Percentiles rank a stretch among this genome's conserved stretches.
These are phyloP conservation scores for Phoeniculus purpureus DNA, from an alignment of 2,797 vertebrate genomes.

Conservation along the genomic window DNA sequence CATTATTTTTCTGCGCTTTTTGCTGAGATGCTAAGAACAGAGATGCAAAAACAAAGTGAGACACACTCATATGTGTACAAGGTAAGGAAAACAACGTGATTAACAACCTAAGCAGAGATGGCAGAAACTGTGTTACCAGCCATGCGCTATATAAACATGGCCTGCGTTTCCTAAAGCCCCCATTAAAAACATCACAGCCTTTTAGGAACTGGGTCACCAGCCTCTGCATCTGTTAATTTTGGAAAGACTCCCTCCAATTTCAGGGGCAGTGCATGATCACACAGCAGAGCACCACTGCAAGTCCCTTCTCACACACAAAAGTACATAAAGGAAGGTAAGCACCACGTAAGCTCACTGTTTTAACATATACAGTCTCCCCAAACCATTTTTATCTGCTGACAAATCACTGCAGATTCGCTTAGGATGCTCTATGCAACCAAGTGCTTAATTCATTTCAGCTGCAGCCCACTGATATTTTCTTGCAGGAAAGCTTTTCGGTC, in stretches of 20 bases:
- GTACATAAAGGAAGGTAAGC: not conserved
- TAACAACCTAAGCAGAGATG: not conserved
- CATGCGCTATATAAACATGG: fast-evolving
- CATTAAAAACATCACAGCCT: not conserved
- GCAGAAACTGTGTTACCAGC: not conserved
- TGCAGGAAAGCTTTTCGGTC: not conserved
- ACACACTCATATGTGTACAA: not conserved
- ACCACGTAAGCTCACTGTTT: not conserved
- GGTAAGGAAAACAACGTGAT: not conserved
- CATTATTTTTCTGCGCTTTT: not conserved
- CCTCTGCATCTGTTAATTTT: not conserved
- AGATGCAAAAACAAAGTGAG: not conserved
- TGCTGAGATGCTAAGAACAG: not conserved
- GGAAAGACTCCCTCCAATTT: not conserved
- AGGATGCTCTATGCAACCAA: not conserved
- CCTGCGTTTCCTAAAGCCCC: not conserved
- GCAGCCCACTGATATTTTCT: not conserved
- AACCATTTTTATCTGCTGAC: not conserved
- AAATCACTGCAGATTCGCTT: not conserved
- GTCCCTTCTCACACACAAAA: not conserved
- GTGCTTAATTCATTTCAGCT: not conserved
- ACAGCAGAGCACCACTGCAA: not conserved
- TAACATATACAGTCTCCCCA: not conserved
- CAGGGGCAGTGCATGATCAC: not conserved
- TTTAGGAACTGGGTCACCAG: not conserved